Evolutionary conservation across 2,113 vertebrate species (phyloP).

Genomic region (Grantiella picta): DNA sequence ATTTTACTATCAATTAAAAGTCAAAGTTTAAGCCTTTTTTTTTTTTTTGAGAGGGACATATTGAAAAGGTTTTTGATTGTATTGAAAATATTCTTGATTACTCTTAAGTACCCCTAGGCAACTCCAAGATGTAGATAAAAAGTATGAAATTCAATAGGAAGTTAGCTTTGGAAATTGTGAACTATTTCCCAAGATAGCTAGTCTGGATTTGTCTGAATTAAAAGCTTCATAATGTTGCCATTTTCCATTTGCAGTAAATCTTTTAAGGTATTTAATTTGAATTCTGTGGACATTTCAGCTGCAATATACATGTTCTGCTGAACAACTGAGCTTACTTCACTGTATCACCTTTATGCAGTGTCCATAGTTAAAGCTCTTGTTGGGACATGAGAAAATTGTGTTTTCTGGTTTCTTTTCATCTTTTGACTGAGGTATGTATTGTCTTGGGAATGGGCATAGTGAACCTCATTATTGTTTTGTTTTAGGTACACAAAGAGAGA

Average conservation of each 20-base stretch:
- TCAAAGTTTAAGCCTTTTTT: not conserved
- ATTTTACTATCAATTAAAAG: not conserved
- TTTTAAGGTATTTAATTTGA: not conserved
- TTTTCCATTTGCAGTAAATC: not conserved
- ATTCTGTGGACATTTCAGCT: not conserved
- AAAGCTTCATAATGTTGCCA: not conserved
- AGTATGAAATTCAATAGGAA: not conserved
- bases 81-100: not conserved
- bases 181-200: not conserved
- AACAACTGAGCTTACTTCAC: not conserved
- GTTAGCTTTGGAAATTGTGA: not conserved
- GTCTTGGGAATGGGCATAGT: not conserved
- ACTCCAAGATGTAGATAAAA: not conserved
- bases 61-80: not conserved
- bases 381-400: not conserved
- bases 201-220: slow-evolving; percentile 14
- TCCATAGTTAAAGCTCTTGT: not conserved
- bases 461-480: not conserved
- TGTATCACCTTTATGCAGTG: not conserved
- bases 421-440: not conserved
- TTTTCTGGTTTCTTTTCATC: not conserved
- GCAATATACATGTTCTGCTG: not conserved
- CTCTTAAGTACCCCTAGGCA: not conserved
- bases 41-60: not conserved
- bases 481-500: not conserved